Evolutionary conservation across 2,888 invertebrate species (phyloP), one percentile per base, ranked within the genome.

Genomic region (Stenoptilia bipunctidactyla): DNA sequence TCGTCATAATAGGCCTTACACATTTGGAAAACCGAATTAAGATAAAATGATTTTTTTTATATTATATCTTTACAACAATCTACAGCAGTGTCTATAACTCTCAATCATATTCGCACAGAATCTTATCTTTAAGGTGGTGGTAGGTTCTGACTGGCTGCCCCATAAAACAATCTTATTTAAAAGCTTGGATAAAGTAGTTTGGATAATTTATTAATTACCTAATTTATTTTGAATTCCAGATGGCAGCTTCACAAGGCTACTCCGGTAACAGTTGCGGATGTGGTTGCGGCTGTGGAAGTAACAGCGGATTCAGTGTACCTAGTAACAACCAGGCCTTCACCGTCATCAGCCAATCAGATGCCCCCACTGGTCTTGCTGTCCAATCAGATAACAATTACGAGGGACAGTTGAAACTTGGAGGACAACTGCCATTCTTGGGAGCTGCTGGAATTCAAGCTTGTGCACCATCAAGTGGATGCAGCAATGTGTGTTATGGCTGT

Each of bases 331-430:
- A 55, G 2, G 49, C 53, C n/a, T 45, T 56, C 33, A 12, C 45
- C 1, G 53, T 54, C 2, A 44, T 49, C 30, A 55, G 53, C 44
- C 47, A 46, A 15, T 52, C 61, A 2, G 45, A 58, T 15, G 43
- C 55, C 1, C 66, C 68, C 0, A 53, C 52, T 1, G 59, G 61
- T 4, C 47, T 72, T 1, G 51, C 56, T 5, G 56, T 66, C 2
- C 33, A 54, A 6, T 69, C 69, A 3, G 65, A 71, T 40, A 66
- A 67, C 40, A 55, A 47, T 2, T 61, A 64, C 10, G 53, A 57
- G 37, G 66, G 66, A 0, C 36, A 51, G 15, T 34, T 67, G 2
- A 36, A 43, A 14, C 53, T 60, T 1, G 47, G 45, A 15, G 66
- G 66, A 3, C 47, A 60, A 34, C 44, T 66, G 44, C 66, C 66